phyloP scores from a whole-genome alignment of 2,888 invertebrate genomes.

The Muschampia plurimacula region DNA sequence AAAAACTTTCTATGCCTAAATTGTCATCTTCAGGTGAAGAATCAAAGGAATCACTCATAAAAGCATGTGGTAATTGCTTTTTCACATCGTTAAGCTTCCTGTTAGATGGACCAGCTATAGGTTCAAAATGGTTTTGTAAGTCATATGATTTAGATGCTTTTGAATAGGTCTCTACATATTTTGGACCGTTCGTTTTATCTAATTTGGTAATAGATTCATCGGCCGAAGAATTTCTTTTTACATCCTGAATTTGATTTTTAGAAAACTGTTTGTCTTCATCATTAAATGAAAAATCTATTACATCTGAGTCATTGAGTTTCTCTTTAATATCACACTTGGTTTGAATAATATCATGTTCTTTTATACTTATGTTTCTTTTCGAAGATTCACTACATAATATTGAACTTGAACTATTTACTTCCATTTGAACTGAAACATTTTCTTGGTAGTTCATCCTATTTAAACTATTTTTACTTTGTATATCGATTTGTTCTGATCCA shows the following conservation, averaged over 20 bases:
- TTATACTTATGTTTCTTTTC: background rate
- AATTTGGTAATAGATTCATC: conserved; percentile 53
- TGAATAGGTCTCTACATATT: conserved; percentile 44
- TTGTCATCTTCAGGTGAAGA: conserved; percentile 63
- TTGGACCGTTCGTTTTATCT: conserved; percentile 56
- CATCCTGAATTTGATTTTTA: background rate
- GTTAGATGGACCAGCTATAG: conserved; percentile 71
- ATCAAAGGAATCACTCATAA: conserved; percentile 54
- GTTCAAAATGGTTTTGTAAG: conserved; percentile 62
- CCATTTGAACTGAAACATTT: background rate
- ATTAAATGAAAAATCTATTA: conserved; percentile 53
- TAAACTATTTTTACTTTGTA: background rate
- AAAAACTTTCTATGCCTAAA: conserved; percentile 73
- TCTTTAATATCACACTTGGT: conserved; percentile 42
- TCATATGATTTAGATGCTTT: conserved; percentile 65
- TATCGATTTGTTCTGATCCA: conserved; percentile 12
- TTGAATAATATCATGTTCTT: background rate
- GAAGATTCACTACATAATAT: background rate
- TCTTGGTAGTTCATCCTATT: background rate
- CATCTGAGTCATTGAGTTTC: conserved; percentile 73
- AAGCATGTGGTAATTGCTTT: background rate
- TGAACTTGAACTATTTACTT: background rate
- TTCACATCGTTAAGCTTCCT: background rate
- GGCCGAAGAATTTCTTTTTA: background rate
- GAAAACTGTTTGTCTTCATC: background rate